These are phyloP conservation scores for Megalurothrips usitatus DNA, from an alignment of 2,888 invertebrate species.

Conservation along the genomic window DNA sequence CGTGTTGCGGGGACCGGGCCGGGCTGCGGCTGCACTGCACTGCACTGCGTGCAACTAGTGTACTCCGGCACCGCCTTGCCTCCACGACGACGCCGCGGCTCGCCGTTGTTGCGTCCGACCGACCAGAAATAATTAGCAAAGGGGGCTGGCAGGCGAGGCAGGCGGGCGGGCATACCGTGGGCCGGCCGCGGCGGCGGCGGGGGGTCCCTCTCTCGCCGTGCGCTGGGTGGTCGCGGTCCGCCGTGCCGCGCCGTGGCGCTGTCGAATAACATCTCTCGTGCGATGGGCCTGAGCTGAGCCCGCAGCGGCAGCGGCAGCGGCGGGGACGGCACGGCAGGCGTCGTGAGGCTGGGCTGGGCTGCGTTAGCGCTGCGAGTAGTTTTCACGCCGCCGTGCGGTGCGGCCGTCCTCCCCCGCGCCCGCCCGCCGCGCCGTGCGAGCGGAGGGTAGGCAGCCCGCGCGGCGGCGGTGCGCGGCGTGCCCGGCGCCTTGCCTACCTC, in stretches of 20 bases:
- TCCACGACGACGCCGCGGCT: neutral
- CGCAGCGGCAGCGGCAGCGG: neutral
- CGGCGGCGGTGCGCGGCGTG: conserved; percentile 37
- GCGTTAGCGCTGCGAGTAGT: too few relatives aligned
- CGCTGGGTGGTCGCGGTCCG: neutral
- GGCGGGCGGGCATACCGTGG: neutral
- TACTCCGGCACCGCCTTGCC: too few relatives aligned
- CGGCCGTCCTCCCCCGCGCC: too few relatives aligned
- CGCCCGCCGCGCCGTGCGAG: neutral
- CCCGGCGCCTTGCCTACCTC: conserved; percentile 34
- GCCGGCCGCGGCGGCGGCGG: neutral
- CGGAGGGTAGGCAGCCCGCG: neutral
- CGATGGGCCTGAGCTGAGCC: neutral
- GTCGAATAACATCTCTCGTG: too few relatives aligned
- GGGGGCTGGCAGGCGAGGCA: neutral
- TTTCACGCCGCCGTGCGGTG: too few relatives aligned
- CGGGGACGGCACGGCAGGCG: neutral
- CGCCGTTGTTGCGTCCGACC: conserved; percentile 29
- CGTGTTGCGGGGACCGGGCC: too few relatives aligned
- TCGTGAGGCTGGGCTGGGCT: neutral
- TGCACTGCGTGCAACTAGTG: too few relatives aligned
- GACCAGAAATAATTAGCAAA: conserved; percentile 6
- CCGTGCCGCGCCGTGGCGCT: too few relatives aligned
- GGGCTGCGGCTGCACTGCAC: too few relatives aligned
- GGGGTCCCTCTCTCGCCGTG: neutral